A percentile compares a stretch with the other conserved stretches of the same genome.
Conservation (phyloP, 2,888 invertebrate species). For the Ceramica pisi region DNA sequence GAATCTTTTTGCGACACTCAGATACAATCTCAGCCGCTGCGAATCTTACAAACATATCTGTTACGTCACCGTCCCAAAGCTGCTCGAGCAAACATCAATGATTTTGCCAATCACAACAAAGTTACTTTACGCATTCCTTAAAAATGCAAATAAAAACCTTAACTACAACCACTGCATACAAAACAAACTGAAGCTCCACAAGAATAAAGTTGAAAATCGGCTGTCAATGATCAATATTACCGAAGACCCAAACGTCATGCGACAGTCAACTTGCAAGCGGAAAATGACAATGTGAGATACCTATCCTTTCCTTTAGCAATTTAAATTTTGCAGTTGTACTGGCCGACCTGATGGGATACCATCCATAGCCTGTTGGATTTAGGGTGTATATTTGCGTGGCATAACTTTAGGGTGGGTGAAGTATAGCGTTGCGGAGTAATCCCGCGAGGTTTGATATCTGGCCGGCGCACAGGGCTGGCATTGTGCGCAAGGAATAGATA, state of each 20-base stretch:
- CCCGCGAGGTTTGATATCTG: conserved; percentile 75
- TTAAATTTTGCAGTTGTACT: conserved; percentile 52
- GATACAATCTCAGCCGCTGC: conserved; percentile 46
- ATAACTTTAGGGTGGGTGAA: conserved; percentile 35
- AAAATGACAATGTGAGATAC: conserved; percentile 80
- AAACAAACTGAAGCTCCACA: background rate
- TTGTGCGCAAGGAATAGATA: conserved; percentile 80
- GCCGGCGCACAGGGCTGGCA: conserved; percentile 71
- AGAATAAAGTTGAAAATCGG: conserved; percentile 47
- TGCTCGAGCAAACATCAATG: conserved; percentile 55
- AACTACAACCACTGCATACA: conserved; percentile 6
- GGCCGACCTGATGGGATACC: background rate
- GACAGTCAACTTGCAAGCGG: conserved; percentile 70
- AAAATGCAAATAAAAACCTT: conserved; percentile 62
- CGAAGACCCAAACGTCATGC: conserved; percentile 63
- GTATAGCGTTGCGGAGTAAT: conserved; percentile 61
- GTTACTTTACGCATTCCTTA: conserved; percentile 58
- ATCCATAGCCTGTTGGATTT: conserved; percentile 1
- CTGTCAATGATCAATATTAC: conserved; percentile 55
- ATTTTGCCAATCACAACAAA: conserved; percentile 72
- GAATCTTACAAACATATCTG: conserved; percentile 49
- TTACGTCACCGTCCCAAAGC: conserved; percentile 61
- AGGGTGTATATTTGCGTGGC: conserved; percentile 63
- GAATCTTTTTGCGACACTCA: conserved; percentile 34
- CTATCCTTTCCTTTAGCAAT: conserved; percentile 66